Base-by-base conservation (phyloP, 2,888 invertebrate species). In the Brachynemurus nebulosus region DNA sequence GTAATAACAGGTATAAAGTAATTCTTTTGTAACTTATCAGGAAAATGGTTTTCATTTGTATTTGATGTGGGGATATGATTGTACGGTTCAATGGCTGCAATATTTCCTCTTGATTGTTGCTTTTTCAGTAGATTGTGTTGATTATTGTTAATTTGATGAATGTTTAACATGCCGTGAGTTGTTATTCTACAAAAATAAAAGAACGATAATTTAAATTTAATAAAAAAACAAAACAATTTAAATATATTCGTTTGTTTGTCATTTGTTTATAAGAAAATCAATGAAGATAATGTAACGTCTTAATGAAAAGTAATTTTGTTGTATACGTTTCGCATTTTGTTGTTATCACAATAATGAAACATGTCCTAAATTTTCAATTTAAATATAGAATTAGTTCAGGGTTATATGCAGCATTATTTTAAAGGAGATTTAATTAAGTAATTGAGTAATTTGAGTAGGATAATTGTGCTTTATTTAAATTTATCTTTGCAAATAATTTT, bases 1-100 rank as follows among this genome's bases (percentile, higher is more conserved):
- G 40, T 12, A 21, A 27, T 40, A 40, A 40, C 40, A 40, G 23
- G 37, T 19, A 37, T 37, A 19, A 37, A 37, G 20, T 37, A 37
- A 37, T 18, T 19, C 6, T 20, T 18, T 37, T 37, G 37, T 19
- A 37, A 19, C 20, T 37, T 37, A 4, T 37, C 37, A 20, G 16
- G 11, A 23, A 40, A 40, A 18, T 36, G 17, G n/a, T 18, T 36
- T 36, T n/a, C n/a, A 19, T 27, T 20, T 7, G 17, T 27, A n/a
- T 16, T n/a, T 7, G 25, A 21, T 39, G 76, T 75, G 43, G 88
- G 88, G 56, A 86, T 81, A 57, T 88, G 88, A 57, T 86, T 86
- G 61, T 86, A 89, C 3, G 88, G 88, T 60, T 88, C 88, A 27
- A 89, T 83, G 37, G 88, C 88, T 14, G 88, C 88, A 48, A 89